Base-by-base conservation (phyloP, 2,888 invertebrate genomes). In the Scaeva pyrastri region DNA sequence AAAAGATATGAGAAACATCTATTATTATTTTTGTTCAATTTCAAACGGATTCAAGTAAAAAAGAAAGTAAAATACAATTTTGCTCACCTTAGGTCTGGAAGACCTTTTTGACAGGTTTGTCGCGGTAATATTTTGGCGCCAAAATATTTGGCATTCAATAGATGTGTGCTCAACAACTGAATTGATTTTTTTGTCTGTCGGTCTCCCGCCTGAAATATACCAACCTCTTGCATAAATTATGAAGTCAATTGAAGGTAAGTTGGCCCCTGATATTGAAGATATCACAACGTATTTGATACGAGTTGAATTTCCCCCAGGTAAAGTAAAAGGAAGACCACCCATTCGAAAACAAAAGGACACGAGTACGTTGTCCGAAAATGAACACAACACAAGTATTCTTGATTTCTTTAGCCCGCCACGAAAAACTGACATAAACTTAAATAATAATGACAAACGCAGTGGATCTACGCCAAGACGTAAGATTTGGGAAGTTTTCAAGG, bases 391-490 rank as follows among this genome's bases (percentile, higher is more conserved):
- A 52, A 66, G 71, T 10, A 62, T 79, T n/a, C 48, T 55, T 7
- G 43, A 82, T 26, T 77, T 60, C 19, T 76, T 74, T 16, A 86
- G 82, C 36, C 82, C 86, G 16, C 73, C 86, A 21, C 39, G 60
- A 23, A 14, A 23, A 45, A 41, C 43, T n/a, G 48, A 66, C 14
- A 1, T 19, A 0, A 14, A 2, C 6, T 31, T 41, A 7, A 72
- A 55, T 31, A 62, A 70, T n/a, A 72, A 73, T 16, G 26, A 43
- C n/a, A 80, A 80, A 23, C 21, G 71, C 21, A 36, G 52, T 75
- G 87, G 66, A n/a, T 89, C 89, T 12, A 89, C 89, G 43, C 89
- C 89, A 60, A 88, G 81, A 88, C 88, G 89, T 89, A 88, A 77
- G 88, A 88, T 78, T 19, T 12, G 2, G 11, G 5, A 70, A 50